Conservation (phyloP, 2,888 invertebrate species). For the Leptura quadrifasciata region DNA sequence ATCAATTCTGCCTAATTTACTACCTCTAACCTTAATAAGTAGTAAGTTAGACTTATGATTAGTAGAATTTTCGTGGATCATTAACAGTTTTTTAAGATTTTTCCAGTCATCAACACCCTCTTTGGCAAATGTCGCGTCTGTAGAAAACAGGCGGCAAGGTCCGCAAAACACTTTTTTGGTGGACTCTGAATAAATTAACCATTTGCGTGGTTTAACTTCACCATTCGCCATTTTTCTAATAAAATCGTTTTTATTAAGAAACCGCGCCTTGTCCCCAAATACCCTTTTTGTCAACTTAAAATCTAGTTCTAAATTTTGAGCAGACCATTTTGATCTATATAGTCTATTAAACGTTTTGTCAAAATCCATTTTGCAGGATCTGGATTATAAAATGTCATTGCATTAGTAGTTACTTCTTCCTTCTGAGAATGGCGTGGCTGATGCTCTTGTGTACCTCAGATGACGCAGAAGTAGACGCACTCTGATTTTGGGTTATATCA, state of each 20-base stretch:
- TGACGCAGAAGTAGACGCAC: neutral
- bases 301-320: neutral
- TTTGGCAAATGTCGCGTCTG: neutral
- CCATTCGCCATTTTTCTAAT: neutral
- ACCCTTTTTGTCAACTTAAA: neutral
- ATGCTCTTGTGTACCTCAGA: neutral
- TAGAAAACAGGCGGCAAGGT: neutral
- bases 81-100: neutral
- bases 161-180: neutral
- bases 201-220: neutral
- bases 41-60: neutral
- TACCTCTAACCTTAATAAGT: neutral
- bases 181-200: neutral
- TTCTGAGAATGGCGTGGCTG: neutral
- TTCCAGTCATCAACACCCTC: neutral
- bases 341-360: neutral
- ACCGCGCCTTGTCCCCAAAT: neutral
- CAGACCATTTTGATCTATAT: neutral
- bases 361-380: neutral
- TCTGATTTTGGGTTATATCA: neutral
- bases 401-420: neutral
- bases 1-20: neutral
- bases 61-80: neutral
- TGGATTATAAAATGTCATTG: neutral
- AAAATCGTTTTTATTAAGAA: neutral